phyloP scores from a whole-genome alignment of 2,797 vertebrate species.

The Rhinella marina region DNA sequence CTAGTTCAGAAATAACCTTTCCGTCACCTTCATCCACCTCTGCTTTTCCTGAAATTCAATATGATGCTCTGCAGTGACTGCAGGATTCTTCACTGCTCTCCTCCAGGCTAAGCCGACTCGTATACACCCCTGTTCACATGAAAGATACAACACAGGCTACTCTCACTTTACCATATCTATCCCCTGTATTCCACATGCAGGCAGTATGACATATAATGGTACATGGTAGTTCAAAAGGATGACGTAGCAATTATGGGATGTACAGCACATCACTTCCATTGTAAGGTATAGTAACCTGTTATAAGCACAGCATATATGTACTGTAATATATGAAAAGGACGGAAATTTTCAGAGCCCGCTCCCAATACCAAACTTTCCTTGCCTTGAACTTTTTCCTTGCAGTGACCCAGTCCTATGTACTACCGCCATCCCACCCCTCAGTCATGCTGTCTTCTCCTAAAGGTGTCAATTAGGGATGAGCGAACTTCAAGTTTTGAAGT shows the following conservation, averaged over 20 bases:
- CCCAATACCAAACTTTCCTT: background rate
- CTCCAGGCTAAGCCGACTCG: background rate
- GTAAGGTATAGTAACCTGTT: no score
- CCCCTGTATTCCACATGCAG: background rate
- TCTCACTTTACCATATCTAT: background rate
- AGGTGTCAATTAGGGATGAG: no score
- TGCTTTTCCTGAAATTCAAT: conserved; percentile 1
- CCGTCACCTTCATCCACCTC: conserved; percentile 34
- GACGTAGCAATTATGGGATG: no score
- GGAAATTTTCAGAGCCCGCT: background rate
- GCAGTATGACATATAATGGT: no score
- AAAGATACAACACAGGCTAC: background rate
- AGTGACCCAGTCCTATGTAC: background rate
- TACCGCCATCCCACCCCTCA: background rate
- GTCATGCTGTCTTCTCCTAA: background rate
- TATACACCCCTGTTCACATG: background rate
- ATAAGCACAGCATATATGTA: background rate
- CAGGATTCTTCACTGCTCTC: conserved; percentile 6
- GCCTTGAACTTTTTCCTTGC: background rate
- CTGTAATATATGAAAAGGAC: background rate
- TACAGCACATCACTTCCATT: no score
- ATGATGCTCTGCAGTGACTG: background rate
- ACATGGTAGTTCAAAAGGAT: no score
- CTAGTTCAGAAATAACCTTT: conserved; percentile 8
- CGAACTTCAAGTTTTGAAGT: no score